Base-by-base conservation (phyloP, 2,797 vertebrate species). In the Alcedo quadribrachys region DNA sequence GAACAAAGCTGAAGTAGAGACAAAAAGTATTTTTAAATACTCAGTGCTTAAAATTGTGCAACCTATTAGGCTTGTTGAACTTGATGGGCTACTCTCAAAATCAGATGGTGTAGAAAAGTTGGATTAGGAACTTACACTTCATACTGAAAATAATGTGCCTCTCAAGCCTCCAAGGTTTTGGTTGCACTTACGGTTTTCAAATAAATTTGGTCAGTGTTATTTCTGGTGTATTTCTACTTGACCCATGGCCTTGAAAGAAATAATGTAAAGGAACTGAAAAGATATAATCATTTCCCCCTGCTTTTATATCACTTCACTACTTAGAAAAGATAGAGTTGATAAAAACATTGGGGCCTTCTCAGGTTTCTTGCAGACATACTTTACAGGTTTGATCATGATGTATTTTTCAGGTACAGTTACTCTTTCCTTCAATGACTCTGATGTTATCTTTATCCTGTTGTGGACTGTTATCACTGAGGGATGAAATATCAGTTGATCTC, bases 381-480 rank as follows among this genome's bases (percentile, higher is more conserved):
- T 96, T 81, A 57, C 60, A 74, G 77, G 53, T 92, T 96, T 87
- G 91, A 67, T 96, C 94, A 94, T 81, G 48, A 67, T 61, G 45
- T 81, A 40, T 73, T 92, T 93, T 95, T 92, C 95, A 95, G 82
- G 85, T 92, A 67, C 61, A 79, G 80, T 95, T 94, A 91, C 70
- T 55, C 12, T 73, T 89, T 87, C 17, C 66, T 35, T 87, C 69
- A 89, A 10, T 87, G 69, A 60, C 83, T 84, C 28, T 88, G 95
- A 95, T 95, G 32, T 89, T 96, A 95, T 96, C 95, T 94, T 93
- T 63, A 81, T 83, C 73, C 67, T 87, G 62, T 81, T 89, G 57
- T 53, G 20, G 77, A 57, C 76, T 27, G 63, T 83, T 93, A 93
- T 79, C 10, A 7, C 48, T 40, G 20, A 57, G 22, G 67, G 35